These are phyloP conservation scores for Trichonephila clavipes DNA, from an alignment of 1,140 invertebrate species.

Conservation along the genomic window DNA sequence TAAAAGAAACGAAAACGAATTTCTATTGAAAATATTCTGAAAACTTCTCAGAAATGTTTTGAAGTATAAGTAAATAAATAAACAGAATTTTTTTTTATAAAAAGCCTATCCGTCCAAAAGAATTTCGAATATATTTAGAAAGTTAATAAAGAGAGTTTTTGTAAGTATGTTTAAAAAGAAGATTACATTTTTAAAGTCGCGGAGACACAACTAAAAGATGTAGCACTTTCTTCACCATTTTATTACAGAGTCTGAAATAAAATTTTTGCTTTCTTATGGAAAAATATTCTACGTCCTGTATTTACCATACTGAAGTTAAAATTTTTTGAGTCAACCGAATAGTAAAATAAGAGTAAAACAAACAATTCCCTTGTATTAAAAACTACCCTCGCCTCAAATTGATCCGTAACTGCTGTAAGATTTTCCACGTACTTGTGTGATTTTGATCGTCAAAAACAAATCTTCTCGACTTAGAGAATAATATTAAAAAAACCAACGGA, in stretches of 20 bases:
- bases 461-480: slow-evolving; percentile 30
- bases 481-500: neutral
- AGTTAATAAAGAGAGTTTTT: slow-evolving; percentile 16
- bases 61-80: too few relatives aligned
- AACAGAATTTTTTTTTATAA: neutral
- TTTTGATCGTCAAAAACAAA: slow-evolving; percentile 60
- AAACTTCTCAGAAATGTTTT: too few relatives aligned
- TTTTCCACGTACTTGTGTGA: slow-evolving; percentile 26
- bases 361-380: slow-evolving; percentile 26
- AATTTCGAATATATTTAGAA: neutral
- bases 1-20: too few relatives aligned
- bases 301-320: slow-evolving; percentile 14
- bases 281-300: neutral
- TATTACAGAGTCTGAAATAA: neutral
- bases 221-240: neutral
- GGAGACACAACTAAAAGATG: neutral
- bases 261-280: neutral
- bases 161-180: neutral
- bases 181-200: neutral
- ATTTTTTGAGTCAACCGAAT: slow-evolving; percentile 22
- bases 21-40: too few relatives aligned
- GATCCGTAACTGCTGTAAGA: slow-evolving; percentile 24
- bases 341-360: slow-evolving; percentile 28
- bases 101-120: neutral
- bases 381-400: slow-evolving; percentile 21